Evolutionary conservation across 2,888 invertebrate species (phyloP).

Genomic region (Ochropleura leucogaster): DNA sequence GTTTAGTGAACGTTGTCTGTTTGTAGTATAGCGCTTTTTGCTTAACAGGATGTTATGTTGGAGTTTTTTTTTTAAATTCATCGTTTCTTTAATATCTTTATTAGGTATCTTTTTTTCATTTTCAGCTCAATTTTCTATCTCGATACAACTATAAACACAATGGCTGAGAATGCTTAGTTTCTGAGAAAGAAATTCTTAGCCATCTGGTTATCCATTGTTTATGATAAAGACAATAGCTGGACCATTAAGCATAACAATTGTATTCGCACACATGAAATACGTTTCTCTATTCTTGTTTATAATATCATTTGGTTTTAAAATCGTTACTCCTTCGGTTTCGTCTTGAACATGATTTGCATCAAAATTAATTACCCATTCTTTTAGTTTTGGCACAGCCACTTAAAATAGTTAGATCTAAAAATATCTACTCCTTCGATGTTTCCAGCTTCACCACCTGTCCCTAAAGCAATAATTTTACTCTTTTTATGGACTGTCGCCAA

Average conservation of each 20-base stretch:
- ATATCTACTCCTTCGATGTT: slow-evolving; percentile 39
- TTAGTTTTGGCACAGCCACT: slow-evolving; percentile 23
- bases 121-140: slow-evolving; percentile 7
- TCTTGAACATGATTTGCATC: slow-evolving; percentile 7
- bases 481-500: slow-evolving; percentile 74
- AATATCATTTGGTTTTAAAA: slow-evolving; percentile 10
- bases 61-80: not conserved
- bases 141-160: slow-evolving; percentile 42
- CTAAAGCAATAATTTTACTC: slow-evolving; percentile 56
- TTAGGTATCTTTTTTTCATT: not conserved
- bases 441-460: slow-evolving; percentile 66
- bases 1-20: slow-evolving; percentile 6
- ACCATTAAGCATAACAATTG: slow-evolving; percentile 51
- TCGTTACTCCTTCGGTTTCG: not conserved
- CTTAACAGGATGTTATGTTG: not conserved
- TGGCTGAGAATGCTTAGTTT: slow-evolving; percentile 41
- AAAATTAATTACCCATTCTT: slow-evolving; percentile 32
- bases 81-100: not conserved
- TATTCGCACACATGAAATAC: slow-evolving; percentile 44
- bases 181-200: slow-evolving; percentile 57
- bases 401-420: slow-evolving; percentile 32
- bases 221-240: slow-evolving; percentile 56
- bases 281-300: slow-evolving; percentile 55
- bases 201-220: slow-evolving; percentile 56
- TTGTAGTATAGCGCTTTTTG: not conserved